phyloP scores from a whole-genome alignment of 2,888 invertebrate genomes.

The Graphium colonna region DNA sequence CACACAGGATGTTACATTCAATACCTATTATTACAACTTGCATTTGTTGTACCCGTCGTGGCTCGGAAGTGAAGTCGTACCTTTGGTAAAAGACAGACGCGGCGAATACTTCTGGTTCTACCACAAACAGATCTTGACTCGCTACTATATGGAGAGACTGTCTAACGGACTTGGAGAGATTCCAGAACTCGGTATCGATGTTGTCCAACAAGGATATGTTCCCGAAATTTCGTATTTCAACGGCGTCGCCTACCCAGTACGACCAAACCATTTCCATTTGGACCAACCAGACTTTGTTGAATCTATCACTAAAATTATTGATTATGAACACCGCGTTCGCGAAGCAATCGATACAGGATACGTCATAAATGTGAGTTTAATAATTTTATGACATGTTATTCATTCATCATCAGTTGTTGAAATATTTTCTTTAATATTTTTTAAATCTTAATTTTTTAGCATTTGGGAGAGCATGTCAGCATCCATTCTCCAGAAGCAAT shows the following conservation, averaged over 20 bases:
- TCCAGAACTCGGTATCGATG: slow-evolving; percentile 74
- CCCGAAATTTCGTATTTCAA: slow-evolving; percentile 82
- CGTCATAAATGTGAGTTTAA: slow-evolving; percentile 57
- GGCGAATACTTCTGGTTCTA: slow-evolving; percentile 83
- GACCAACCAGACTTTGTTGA: slow-evolving; percentile 63
- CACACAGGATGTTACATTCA: slow-evolving; percentile 86
- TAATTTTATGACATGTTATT: background rate
- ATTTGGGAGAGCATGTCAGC: slow-evolving; percentile 75
- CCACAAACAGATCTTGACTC: slow-evolving; percentile 84
- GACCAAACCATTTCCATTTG: slow-evolving; percentile 78
- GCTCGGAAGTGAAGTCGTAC: slow-evolving; percentile 78
- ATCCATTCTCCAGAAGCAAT: slow-evolving; percentile 82
- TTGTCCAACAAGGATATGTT: slow-evolving; percentile 81
- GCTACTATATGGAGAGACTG: slow-evolving; percentile 88
- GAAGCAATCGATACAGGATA: slow-evolving; percentile 81
- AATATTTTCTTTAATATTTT: background rate
- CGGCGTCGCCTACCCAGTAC: slow-evolving; percentile 83
- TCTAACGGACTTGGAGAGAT: slow-evolving; percentile 85
- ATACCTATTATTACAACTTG: slow-evolving; percentile 82
- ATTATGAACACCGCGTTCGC: slow-evolving; percentile 78
- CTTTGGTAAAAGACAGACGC: slow-evolving; percentile 77
- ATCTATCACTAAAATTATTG: slow-evolving; percentile 62
- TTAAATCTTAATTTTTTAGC: slow-evolving; percentile 33
- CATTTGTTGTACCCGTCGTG: slow-evolving; percentile 83
- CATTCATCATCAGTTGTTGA: background rate